These are phyloP conservation scores for Alces alces DNA, from an alignment of 2,113 vertebrate genomes.

Conservation along the genomic window DNA sequence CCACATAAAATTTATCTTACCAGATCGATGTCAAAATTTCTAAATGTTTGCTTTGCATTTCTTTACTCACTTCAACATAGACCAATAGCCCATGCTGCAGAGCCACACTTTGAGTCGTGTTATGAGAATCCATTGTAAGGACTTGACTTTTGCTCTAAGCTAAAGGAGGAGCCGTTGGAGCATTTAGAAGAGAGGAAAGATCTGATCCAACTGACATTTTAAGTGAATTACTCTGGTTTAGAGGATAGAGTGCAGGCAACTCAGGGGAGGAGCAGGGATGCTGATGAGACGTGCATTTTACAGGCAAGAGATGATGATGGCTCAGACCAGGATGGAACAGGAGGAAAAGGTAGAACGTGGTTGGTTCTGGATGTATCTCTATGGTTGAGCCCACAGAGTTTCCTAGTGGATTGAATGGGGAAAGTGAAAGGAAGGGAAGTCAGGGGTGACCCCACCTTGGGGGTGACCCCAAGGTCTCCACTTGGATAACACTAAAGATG, in stretches of 20 bases:
- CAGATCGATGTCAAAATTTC: neutral
- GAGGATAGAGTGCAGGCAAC: neutral
- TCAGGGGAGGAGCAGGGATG: neutral
- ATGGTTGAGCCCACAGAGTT: neutral
- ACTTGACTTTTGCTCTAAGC: neutral
- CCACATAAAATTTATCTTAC: neutral
- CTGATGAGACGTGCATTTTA: neutral
- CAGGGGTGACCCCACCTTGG: neutral
- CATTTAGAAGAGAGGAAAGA: neutral
- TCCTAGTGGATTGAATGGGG: neutral
- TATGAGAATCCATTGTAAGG: neutral
- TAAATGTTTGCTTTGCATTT: neutral
- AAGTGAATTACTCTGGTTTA: neutral
- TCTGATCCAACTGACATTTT: neutral
- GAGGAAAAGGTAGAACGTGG: neutral
- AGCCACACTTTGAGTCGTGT: too few relatives aligned
- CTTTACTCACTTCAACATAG: neutral
- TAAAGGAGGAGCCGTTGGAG: neutral
- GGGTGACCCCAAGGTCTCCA: neutral
- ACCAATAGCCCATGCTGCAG: rapidly evolving
- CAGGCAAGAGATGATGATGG: neutral
- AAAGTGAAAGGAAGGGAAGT: neutral
- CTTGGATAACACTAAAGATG: neutral
- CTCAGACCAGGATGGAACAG: neutral
- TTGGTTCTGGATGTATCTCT: neutral